phyloP scores from a whole-genome alignment of 1,140 invertebrate genomes.

The Drosophila azteca region DNA sequence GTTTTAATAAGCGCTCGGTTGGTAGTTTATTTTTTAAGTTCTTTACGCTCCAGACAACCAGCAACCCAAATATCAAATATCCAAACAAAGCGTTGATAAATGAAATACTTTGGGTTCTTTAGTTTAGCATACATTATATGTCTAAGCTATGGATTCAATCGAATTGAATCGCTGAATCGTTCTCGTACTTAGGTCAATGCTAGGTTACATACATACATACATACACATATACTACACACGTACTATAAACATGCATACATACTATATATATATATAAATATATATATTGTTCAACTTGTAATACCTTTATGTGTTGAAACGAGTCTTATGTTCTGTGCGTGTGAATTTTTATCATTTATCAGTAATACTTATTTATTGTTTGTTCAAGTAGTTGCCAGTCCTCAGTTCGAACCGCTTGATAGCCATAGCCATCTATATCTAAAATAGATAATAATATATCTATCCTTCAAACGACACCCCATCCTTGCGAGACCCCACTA shows the following conservation, averaged over 20 bases:
- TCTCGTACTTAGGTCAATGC: constrained; percentile 60
- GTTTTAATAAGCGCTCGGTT: constrained; percentile 46
- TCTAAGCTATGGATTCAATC: constrained; percentile 62
- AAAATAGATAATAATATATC: constrained; percentile 8
- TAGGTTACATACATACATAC: constrained; percentile 62
- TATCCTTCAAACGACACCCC: constrained; percentile 15
- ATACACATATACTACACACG: constrained; percentile 37
- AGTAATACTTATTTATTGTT: constrained; percentile 67
- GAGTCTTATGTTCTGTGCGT: constrained; percentile 81
- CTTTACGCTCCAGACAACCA: constrained; percentile 68
- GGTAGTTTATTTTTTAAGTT: constrained; percentile 54
- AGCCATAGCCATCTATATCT: constrained; percentile 31
- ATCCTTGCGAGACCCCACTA: constrained; percentile 55
- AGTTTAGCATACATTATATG: constrained; percentile 54
- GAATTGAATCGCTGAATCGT: constrained; percentile 16
- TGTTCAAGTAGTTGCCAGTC: constrained; percentile 67
- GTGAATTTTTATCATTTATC: constrained; percentile 70
- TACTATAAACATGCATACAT: constrained; percentile 44
- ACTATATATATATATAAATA: constrained; percentile 21
- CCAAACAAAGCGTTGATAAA: constrained; percentile 1
- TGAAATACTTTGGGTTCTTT: constrained; percentile 49
- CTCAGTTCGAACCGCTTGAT: constrained; percentile 61
- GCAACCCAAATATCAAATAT: constrained; percentile 3
- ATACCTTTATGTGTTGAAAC: constrained; percentile 79
- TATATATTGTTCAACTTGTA: constrained; percentile 75